Evolutionary conservation across 2,113 vertebrate species (phyloP).

Genomic region (Heterochromis multidens): DNA sequence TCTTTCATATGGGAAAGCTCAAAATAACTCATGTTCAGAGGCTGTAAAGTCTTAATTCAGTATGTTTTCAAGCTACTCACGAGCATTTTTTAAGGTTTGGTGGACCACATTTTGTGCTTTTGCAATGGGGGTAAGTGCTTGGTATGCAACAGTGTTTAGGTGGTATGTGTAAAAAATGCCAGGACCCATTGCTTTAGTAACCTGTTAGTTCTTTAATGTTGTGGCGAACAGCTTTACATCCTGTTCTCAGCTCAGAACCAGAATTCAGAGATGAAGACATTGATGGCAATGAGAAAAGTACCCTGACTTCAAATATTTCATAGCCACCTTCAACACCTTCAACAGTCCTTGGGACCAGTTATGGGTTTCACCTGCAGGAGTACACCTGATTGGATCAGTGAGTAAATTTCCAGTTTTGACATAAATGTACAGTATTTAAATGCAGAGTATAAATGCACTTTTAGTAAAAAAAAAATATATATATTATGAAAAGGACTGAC

Average conservation of each 20-base stretch:
- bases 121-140: background rate
- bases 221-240: background rate
- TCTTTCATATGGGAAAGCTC: background rate
- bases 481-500: background rate
- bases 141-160: background rate
- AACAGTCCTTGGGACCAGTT: constrained; percentile 75
- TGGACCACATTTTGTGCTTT: background rate
- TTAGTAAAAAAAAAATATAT: background rate
- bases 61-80: background rate
- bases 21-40: background rate
- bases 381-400: constrained; percentile 71
- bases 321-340: constrained; percentile 81
- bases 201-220: background rate
- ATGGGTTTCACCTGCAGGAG: constrained; percentile 86
- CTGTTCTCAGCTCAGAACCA: constrained; percentile 80
- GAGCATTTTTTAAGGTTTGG: background rate
- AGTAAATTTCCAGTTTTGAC: background rate
- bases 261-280: constrained; percentile 84
- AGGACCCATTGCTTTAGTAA: background rate
- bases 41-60: background rate
- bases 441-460: background rate
- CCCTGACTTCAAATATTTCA: constrained; percentile 82
- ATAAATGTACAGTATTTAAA: background rate
- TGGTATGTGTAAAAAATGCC: background rate
- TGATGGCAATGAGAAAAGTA: constrained; percentile 80